phyloP scores from a whole-genome alignment of 92 coral and sea anemone species.

The Porites rus region DNA sequence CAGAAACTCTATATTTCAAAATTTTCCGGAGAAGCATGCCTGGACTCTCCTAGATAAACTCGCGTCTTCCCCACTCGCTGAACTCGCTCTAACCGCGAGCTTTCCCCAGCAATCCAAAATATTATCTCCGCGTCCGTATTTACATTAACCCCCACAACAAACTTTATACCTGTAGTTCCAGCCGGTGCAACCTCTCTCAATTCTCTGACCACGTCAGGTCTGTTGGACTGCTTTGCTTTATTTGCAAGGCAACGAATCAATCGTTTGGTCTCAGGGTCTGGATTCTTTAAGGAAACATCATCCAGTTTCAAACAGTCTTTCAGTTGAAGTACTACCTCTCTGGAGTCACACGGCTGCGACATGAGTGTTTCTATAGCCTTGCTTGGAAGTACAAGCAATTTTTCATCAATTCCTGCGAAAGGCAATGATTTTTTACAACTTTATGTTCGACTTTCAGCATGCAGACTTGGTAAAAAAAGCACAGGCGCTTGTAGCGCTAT shows the following conservation, averaged over 20 bases:
- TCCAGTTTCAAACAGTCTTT: neutral
- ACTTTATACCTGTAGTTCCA: constrained; percentile 45
- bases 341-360: neutral
- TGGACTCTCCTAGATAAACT: no score
- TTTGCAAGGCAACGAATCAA: constrained; percentile 8
- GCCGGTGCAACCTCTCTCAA: constrained; percentile 20
- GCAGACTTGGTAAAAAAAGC: no score
- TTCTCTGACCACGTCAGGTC: neutral
- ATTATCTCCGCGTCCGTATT: no score
- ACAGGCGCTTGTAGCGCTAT: no score
- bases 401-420: neutral
- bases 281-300: constrained; percentile 2
- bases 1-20: no score
- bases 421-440: no score
- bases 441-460: no score
- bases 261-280: constrained; percentile 1
- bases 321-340: constrained; percentile 6
- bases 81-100: no score
- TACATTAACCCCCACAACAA: neutral
- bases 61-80: no score
- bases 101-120: no score
- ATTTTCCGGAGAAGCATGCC: no score
- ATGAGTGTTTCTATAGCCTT: neutral
- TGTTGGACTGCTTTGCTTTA: neutral
- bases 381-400: neutral